Evolutionary conservation across 2,113 vertebrate species (phyloP).

Genomic region (Catharus fuscescens): DNA sequence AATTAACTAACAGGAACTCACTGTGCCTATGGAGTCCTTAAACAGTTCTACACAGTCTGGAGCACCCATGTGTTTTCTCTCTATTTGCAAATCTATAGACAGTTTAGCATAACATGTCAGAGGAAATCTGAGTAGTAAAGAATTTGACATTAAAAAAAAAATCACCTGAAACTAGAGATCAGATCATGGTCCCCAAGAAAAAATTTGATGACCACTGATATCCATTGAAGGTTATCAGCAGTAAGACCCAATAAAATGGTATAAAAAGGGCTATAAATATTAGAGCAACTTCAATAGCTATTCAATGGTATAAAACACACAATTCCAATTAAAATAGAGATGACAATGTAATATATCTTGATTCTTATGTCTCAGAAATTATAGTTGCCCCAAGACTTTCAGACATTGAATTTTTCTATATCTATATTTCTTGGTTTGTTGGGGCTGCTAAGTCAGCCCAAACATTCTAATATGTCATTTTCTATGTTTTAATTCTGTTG

Average conservation of each 20-base stretch:
- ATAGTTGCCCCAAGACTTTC: neutral
- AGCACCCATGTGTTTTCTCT: neutral
- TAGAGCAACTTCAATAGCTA: neutral
- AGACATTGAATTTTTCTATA: neutral
- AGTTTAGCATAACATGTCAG: neutral
- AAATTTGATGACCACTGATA: neutral
- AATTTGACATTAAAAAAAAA: neutral
- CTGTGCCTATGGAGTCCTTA: neutral
- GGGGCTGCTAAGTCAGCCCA: neutral
- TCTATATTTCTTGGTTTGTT: neutral
- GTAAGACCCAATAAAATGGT: neutral
- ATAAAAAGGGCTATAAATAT: neutral
- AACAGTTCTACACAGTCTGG: neutral
- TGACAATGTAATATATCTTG: neutral
- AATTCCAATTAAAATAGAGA: neutral
- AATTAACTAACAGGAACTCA: neutral
- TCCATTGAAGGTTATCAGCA: neutral
- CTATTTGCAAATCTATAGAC: neutral
- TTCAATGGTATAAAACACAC: neutral
- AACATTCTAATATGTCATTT: neutral
- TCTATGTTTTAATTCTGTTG: neutral
- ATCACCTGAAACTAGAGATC: neutral
- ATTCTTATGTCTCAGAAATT: neutral
- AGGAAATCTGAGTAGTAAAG: neutral
- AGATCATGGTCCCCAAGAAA: neutral